Evolutionary conservation across 2,113 vertebrate species (phyloP).

Genomic region (Lates calcarifer): DNA sequence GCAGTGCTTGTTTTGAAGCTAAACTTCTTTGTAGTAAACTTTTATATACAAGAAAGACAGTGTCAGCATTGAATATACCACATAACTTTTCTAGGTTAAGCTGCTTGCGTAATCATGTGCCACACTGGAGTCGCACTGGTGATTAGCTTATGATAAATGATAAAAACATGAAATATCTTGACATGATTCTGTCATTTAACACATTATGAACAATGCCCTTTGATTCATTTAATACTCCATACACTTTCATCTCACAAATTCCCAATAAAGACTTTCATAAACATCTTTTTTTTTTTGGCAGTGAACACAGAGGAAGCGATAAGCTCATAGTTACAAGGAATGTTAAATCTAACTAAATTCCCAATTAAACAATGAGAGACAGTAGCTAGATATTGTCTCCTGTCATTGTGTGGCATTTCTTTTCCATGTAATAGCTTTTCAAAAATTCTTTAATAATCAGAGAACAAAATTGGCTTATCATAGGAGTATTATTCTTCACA

Average conservation of each 20-base stretch:
- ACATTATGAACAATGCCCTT: neutral
- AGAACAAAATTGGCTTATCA: constrained; percentile 7
- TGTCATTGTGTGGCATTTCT: neutral
- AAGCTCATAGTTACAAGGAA: constrained; percentile 5
- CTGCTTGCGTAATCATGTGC: constrained; percentile 1
- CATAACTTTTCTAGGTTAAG: neutral
- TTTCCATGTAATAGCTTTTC: neutral
- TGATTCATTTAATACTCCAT: neutral
- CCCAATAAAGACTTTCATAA: neutral
- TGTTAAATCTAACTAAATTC: constrained; percentile 6
- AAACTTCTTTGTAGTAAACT: no score
- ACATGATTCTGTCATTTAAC: neutral
- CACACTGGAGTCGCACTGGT: neutral
- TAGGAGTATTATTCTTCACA: neutral
- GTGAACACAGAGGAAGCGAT: constrained; percentile 8
- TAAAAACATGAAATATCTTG: neutral
- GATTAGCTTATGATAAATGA: constrained; percentile 13
- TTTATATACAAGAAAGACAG: no score
- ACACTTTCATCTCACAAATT: constrained; percentile 10
- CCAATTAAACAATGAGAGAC: constrained; percentile 17
- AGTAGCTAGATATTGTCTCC: neutral
- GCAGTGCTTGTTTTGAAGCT: no score
- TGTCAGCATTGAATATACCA: no score
- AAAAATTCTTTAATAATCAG: neutral
- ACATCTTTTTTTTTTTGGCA: constrained; percentile 15